These are phyloP conservation scores for Cyprinella venusta DNA, from an alignment of 2,797 vertebrate genomes.

Conservation along the genomic window DNA sequence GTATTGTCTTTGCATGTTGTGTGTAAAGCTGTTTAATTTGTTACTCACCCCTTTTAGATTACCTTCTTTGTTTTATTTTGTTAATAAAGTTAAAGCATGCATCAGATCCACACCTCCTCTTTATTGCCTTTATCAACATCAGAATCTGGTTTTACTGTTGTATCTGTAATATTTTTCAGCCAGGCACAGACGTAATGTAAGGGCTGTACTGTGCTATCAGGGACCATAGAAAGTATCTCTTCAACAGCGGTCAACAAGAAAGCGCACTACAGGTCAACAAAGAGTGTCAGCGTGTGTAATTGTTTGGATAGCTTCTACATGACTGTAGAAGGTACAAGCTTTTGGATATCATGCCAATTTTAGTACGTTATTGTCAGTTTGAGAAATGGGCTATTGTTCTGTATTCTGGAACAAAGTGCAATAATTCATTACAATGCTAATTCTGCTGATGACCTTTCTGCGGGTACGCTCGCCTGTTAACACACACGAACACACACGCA, in stretches of 20 bases:
- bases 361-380: constrained; percentile 47
- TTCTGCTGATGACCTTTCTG: constrained; percentile 57
- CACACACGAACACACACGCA: constrained; percentile 45
- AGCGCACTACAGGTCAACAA: constrained; percentile 32
- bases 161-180: neutral
- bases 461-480: constrained; percentile 41
- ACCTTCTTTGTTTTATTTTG: neutral
- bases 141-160: neutral
- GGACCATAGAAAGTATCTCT: constrained; percentile 17
- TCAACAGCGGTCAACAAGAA: constrained; percentile 32
- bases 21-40: neutral
- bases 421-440: constrained; percentile 59
- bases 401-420: constrained; percentile 46
- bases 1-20: neutral
- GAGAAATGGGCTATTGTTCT: constrained; percentile 46
- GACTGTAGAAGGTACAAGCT: constrained; percentile 19
- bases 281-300: constrained; percentile 42
- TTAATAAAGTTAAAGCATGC: neutral
- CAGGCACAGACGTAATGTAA: neutral
- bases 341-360: constrained; percentile 34
- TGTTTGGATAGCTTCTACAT: constrained; percentile 38
- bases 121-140: neutral
- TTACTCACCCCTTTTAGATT: neutral
- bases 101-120: neutral
- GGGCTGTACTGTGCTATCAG: neutral